Evolutionary conservation across 2,888 invertebrate species (phyloP).

Genomic region (Dasypolia templi): DNA sequence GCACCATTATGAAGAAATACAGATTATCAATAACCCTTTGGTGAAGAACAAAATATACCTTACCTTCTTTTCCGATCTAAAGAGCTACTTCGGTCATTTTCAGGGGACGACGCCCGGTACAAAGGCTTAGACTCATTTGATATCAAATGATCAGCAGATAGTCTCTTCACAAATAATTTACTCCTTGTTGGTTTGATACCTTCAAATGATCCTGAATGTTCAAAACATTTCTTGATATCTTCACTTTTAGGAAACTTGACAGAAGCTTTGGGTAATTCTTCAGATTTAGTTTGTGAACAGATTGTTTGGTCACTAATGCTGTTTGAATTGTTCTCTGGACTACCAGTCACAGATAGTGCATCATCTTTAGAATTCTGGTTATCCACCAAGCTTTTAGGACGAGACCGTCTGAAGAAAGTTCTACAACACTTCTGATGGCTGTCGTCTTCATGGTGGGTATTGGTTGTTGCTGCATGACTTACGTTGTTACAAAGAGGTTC

Average conservation of each 20-base stretch:
- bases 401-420: slow-evolving; percentile 86
- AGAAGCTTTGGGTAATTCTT: slow-evolving; percentile 85
- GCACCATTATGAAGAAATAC: slow-evolving; percentile 47
- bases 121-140: slow-evolving; percentile 84
- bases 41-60: slow-evolving; percentile 2
- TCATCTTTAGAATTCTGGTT: slow-evolving; percentile 79
- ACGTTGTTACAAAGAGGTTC: slow-evolving; percentile 75
- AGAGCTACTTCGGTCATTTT: slow-evolving; percentile 88
- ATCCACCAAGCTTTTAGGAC: slow-evolving; percentile 85
- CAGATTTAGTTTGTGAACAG: slow-evolving; percentile 81
- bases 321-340: slow-evolving; percentile 84
- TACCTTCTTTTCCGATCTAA: slow-evolving; percentile 87
- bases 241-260: slow-evolving; percentile 85
- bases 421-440: slow-evolving; percentile 84
- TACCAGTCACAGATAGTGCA: slow-evolving; percentile 78
- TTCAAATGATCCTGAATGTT: slow-evolving; percentile 88
- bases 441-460: slow-evolving; percentile 80
- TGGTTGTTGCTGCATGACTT: slow-evolving; percentile 70
- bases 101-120: slow-evolving; percentile 86
- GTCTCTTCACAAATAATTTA: slow-evolving; percentile 87
- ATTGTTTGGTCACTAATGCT: slow-evolving; percentile 83
- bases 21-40: slow-evolving; percentile 18
- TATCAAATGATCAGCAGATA: slow-evolving; percentile 88
- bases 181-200: slow-evolving; percentile 85
- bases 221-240: slow-evolving; percentile 83